Percentiles rank a stretch among this genome's conserved stretches.
Evolutionary conservation across 2,113 vertebrate genomes (phyloP).

Genomic region (Eudyptes chrysolophus): DNA sequence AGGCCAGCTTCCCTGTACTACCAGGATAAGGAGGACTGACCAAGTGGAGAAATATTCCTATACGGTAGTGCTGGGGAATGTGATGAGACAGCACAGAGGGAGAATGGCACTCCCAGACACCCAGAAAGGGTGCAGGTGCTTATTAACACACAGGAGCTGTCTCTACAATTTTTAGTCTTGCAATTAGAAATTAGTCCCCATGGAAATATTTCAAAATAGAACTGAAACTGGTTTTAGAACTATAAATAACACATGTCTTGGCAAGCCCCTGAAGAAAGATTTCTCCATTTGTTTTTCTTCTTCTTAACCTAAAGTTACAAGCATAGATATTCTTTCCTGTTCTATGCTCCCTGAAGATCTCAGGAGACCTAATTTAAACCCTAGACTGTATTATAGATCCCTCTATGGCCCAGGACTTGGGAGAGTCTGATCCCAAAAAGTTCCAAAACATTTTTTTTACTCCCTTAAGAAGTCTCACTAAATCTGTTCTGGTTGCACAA

Average conservation of each 20-base stretch:
- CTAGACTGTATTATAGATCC: neutral
- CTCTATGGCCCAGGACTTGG: neutral
- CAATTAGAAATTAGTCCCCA: neutral
- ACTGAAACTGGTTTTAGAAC: neutral
- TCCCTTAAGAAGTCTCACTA: neutral
- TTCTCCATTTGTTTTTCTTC: constrained; percentile 25
- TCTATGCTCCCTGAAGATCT: neutral
- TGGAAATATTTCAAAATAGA: constrained; percentile 39
- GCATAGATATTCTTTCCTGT: neutral
- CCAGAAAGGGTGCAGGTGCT: constrained; percentile 1
- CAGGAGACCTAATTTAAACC: constrained; percentile 8
- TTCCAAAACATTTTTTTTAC: neutral
- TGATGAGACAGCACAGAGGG: neutral
- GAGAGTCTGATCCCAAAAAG: neutral
- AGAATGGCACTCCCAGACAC: neutral
- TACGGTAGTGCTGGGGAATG: neutral
- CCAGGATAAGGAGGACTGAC: neutral
- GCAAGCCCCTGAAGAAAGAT: constrained; percentile 11
- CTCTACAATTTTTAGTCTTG: neutral
- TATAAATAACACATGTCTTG: neutral
- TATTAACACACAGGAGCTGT: neutral
- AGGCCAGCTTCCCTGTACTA: neutral
- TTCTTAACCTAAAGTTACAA: constrained; percentile 13
- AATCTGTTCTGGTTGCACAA: neutral
- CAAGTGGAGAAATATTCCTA: neutral